These are phyloP conservation scores for Ostrea edulis DNA, from an alignment of 1,140 invertebrate genomes.

Conservation along the genomic window DNA sequence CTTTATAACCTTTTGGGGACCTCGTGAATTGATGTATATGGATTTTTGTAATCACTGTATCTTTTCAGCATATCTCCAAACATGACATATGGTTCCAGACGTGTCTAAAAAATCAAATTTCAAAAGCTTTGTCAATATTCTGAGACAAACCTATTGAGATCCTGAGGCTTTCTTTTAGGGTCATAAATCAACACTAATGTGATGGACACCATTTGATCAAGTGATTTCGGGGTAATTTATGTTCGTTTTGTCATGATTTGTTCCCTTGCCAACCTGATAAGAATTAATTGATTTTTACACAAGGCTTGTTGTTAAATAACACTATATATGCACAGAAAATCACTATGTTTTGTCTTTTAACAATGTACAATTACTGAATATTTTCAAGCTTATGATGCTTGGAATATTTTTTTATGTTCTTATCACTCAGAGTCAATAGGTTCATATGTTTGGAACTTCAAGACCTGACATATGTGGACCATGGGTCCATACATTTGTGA, in stretches of 20 bases:
- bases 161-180: constrained; percentile 29
- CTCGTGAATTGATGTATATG: constrained; percentile 20
- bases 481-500: neutral
- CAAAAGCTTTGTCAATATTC: constrained; percentile 62
- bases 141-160: constrained; percentile 17
- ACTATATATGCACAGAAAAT: constrained; percentile 24
- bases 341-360: neutral
- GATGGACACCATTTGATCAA: constrained; percentile 61
- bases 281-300: constrained; percentile 39
- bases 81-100: constrained; percentile 53
- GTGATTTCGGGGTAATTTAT: constrained; percentile 48
- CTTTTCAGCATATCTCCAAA: constrained; percentile 40
- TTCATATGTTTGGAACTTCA: neutral
- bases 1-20: constrained; percentile 13
- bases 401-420: neutral
- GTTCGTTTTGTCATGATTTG: constrained; percentile 47
- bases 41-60: constrained; percentile 46
- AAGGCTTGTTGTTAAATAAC: constrained; percentile 30
- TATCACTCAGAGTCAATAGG: neutral
- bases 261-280: constrained; percentile 42
- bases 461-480: neutral
- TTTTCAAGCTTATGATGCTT: constrained; percentile 15
- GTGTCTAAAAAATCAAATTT: constrained; percentile 61
- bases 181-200: constrained; percentile 58
- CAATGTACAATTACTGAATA: constrained; percentile 30